Conservation (phyloP, 2,797 vertebrate species). For the Vireo griseus region DNA sequence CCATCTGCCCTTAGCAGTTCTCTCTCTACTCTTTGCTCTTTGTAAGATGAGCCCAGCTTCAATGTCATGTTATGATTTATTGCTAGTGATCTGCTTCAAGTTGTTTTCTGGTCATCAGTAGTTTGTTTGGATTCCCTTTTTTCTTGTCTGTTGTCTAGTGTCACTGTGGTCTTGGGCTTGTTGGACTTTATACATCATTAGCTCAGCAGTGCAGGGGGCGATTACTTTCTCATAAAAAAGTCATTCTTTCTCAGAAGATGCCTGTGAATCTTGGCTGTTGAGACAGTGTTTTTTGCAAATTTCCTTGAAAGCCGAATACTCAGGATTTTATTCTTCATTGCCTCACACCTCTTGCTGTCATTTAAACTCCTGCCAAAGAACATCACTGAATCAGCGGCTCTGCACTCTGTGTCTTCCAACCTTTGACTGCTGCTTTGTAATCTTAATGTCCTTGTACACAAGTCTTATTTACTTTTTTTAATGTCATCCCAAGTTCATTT, state of each 20-base stretch:
- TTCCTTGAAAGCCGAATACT: slow-evolving; percentile 7
- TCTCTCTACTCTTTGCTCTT: slow-evolving; percentile 38
- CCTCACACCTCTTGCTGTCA: background rate
- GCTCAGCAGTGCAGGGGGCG: background rate
- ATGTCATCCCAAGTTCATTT: slow-evolving; percentile 1
- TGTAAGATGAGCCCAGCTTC: slow-evolving; percentile 53
- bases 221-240: background rate
- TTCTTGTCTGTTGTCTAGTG: background rate
- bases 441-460: background rate
- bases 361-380: background rate
- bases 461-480: background rate
- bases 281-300: background rate
- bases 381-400: background rate
- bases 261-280: background rate
- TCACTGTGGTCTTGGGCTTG: background rate
- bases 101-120: slow-evolving; percentile 33
- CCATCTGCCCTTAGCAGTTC: slow-evolving; percentile 39
- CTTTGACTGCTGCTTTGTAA: background rate
- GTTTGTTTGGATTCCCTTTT: slow-evolving; percentile 39
- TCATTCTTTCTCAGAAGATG: background rate
- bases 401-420: accelerated
- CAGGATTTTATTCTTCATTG: background rate
- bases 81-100: background rate
- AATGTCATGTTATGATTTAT: slow-evolving; percentile 14
- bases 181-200: background rate